Conservation (phyloP, 2,888 invertebrate genomes). For the Lordiphosa fenestrarum region DNA sequence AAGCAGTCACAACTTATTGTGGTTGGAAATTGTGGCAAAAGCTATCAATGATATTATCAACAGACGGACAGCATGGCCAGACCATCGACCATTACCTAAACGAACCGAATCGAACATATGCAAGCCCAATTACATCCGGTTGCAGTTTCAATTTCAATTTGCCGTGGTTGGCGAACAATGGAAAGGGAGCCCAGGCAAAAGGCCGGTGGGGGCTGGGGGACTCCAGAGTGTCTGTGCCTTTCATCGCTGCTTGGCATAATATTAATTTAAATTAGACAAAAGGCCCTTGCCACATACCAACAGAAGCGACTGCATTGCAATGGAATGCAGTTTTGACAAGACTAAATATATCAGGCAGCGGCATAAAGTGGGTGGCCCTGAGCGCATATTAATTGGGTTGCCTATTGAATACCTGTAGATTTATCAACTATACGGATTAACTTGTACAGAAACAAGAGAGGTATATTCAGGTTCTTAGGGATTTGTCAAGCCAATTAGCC, state of each 20-base stretch:
- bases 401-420: too few species aligned
- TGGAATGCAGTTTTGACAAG: slow-evolving; percentile 31
- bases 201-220: slow-evolving; percentile 37
- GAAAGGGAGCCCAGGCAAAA: slow-evolving; percentile 9
- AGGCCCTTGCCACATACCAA: slow-evolving; percentile 20
- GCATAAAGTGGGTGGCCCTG: neutral
- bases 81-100: slow-evolving; percentile 9
- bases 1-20: slow-evolving; percentile 69
- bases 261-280: slow-evolving; percentile 73
- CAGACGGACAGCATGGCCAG: slow-evolving; percentile 4
- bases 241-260: slow-evolving; percentile 57
- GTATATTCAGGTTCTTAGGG: too few species aligned
- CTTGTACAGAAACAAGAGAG: too few species aligned
- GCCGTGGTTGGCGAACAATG: slow-evolving; percentile 32
- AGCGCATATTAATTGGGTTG: too few species aligned
- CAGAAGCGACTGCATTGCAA: slow-evolving; percentile 9
- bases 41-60: slow-evolving; percentile 73
- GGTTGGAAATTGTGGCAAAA: slow-evolving; percentile 72
- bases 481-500: too few species aligned
- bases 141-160: slow-evolving; percentile 76
- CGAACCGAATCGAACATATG: slow-evolving; percentile 49
- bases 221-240: slow-evolving; percentile 32
- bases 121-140: slow-evolving; percentile 75
- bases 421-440: too few species aligned
- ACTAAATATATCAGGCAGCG: slow-evolving; percentile 12